Evolutionary conservation across 2,113 vertebrate species (phyloP), one percentile per base, ranked within the genome.

Genomic region (Mola mola): DNA sequence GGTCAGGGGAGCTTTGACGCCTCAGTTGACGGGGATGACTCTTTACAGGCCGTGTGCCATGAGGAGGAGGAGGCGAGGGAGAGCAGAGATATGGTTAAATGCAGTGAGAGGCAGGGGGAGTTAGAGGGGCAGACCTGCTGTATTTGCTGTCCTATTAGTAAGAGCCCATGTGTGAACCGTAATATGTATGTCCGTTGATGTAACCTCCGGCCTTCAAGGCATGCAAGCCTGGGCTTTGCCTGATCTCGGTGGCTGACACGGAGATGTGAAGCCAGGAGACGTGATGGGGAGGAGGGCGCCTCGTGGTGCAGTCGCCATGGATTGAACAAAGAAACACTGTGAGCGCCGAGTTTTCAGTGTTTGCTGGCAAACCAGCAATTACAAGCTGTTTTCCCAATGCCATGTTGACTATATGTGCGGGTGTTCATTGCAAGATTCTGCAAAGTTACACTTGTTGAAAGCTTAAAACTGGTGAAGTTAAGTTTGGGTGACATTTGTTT

Each of bases 191-290:
- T 93, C 42, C 80, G 87, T 92, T 91, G 90, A 82, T 92, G 81
- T 93, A 93, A 93, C 92, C 92, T 91, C 84, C 66, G 77, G 86
- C 91, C 89, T 88, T 71, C 37, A 63, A 68, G 81, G 67, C 69
- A 49, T 36, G 11, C 58, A 65, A 64, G 81, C 85, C 84, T 36
- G 47, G 72, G 47, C 56, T 75, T 85, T 19, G 78, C 90, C 90
- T 90, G 91, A 89, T 92, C 83, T 64, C 46, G 79, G 85, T 66
- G 84, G 90, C 90, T 92, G 79, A 90, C 91, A 87, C 63, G 0
- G 31, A 70, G 26, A 72, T 88, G 91, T 72, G 83, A 92, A 88
- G 74, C 59, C 81, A 72, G 68, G 55, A 75, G 75, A 83, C 31
- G 86, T 56, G 79, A 78, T 67, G 71, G 67, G 57, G 71, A 80